Conservation (phyloP, 37 sponge, comb jelly and placozoan species). For the Oopsacas minuta region DNA sequence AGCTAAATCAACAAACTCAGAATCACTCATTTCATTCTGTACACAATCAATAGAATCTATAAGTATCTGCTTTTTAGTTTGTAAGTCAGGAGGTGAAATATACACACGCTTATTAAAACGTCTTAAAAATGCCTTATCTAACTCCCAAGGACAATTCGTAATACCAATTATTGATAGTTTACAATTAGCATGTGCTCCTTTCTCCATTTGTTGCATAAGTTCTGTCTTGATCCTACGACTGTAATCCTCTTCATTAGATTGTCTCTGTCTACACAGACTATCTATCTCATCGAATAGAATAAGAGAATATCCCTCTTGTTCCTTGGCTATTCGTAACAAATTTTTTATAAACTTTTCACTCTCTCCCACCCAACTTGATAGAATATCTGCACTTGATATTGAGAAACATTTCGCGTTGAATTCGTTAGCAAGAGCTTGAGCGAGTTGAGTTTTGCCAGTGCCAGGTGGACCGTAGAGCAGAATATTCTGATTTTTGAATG, state of each 20-base stretch:
- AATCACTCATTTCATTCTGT: conserved; percentile 16
- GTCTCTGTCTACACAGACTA: conserved; percentile 62
- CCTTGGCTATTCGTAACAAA: not conserved
- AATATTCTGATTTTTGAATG: not conserved
- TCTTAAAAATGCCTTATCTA: conserved; percentile 70
- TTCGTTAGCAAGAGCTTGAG: conserved; percentile 57
- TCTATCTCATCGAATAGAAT: conserved; percentile 85
- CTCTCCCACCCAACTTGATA: conserved; percentile 88
- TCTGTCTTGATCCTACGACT: conserved; percentile 74
- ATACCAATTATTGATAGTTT: conserved; percentile 65
- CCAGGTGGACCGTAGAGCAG: conserved; percentile 19
- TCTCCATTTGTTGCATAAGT: conserved; percentile 70
- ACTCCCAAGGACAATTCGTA: conserved; percentile 87
- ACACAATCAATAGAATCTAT: not conserved
- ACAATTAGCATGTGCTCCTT: not conserved
- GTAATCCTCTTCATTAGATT: conserved; percentile 64
- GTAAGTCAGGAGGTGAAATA: not conserved
- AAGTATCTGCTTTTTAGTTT: conserved; percentile 29
- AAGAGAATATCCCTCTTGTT: conserved; percentile 3
- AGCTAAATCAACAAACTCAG: conserved; percentile 41
- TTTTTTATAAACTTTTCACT: conserved; percentile 54
- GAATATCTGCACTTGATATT: conserved; percentile 65
- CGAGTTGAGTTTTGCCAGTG: conserved; percentile 31
- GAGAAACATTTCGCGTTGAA: conserved; percentile 55
- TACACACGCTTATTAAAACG: conserved; percentile 39